Evolutionary conservation across 1,140 invertebrate genomes (phyloP), one percentile per base, ranked within the genome.

Genomic region (Riptortus pedestris): DNA sequence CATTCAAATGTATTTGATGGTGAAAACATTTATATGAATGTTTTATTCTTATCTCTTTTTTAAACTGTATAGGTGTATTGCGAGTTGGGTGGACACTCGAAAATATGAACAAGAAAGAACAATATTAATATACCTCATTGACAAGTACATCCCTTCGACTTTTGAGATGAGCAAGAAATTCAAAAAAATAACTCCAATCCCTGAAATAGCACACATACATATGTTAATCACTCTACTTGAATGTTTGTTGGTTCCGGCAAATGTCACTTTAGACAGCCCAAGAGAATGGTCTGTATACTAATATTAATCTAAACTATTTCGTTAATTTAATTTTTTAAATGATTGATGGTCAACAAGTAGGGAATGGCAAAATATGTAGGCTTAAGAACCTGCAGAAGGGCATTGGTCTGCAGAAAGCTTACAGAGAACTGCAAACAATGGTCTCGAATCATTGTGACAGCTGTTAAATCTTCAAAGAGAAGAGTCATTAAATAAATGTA

Each of bases 51-150:
- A 14, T 38, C 31, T 14, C 31, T 38, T 14, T 38, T 38, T 14
- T 38, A 38, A 38, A 38, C 5, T 38, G 5, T 38, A 38, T 63
- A 71, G 70, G 45, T 71, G 68, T 72, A 87, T 96, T 0, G 82
- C 87, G 7, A 94, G 90, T 55, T 98, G 94, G 95, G 87, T 96
- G 69, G 93, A 96, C 58, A 90, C 84, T 0, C 76, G 80, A n/a
- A 82, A 79, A 24, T 79, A 82, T 57, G 78, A 82, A 66, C 78
- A 79, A 0, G 88, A 91, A 73, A 85, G 87, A 60, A 85, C 89
- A 0, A 88, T 87, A 74, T 74, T 97, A 47, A 85, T 85, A 4
- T 85, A 94, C 11, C 78, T 97, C 2, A 96, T 97, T 72, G 93
- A 97, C 71, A 96, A 96, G 73, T 97, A 97, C 72, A 85, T 97